phyloP scores from a whole-genome alignment of 2,888 invertebrate genomes.

The Xestia xanthographa region DNA sequence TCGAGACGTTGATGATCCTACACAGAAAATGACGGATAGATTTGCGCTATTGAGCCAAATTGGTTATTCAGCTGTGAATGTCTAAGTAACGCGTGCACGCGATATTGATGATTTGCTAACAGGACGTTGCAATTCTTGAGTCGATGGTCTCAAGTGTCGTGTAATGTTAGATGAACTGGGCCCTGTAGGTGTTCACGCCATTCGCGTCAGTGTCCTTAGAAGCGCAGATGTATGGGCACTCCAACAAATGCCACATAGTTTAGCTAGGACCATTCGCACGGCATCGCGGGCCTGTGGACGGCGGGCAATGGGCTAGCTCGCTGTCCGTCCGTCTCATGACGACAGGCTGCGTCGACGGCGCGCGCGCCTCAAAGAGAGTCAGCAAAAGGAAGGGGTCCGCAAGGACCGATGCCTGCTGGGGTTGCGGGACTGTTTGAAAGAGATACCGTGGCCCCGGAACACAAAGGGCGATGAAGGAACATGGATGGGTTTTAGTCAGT shows the following conservation, averaged over 20 bases:
- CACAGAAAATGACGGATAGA: slow-evolving; percentile 17
- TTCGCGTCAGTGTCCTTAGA: neutral
- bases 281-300: too few relatives aligned
- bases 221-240: neutral
- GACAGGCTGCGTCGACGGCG: too few relatives aligned
- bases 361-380: too few relatives aligned
- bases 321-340: too few relatives aligned
- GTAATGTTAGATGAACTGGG: neutral
- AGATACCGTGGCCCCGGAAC: too few relatives aligned
- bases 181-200: neutral
- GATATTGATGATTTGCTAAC: slow-evolving; percentile 20
- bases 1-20: neutral
- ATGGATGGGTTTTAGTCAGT: too few relatives aligned
- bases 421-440: too few relatives aligned
- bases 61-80: slow-evolving; percentile 18
- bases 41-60: slow-evolving; percentile 34
- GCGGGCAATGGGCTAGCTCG: too few relatives aligned
- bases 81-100: slow-evolving; percentile 13
- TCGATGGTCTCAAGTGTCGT: neutral
- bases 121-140: slow-evolving; percentile 10
- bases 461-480: too few relatives aligned
- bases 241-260: neutral
- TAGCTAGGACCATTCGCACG: neutral
- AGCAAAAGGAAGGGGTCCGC: too few relatives aligned
- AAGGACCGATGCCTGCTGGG: too few relatives aligned